These are phyloP conservation scores for Sphaeramia orbicularis DNA, from an alignment of 2,797 vertebrate genomes.

Conservation along the genomic window DNA sequence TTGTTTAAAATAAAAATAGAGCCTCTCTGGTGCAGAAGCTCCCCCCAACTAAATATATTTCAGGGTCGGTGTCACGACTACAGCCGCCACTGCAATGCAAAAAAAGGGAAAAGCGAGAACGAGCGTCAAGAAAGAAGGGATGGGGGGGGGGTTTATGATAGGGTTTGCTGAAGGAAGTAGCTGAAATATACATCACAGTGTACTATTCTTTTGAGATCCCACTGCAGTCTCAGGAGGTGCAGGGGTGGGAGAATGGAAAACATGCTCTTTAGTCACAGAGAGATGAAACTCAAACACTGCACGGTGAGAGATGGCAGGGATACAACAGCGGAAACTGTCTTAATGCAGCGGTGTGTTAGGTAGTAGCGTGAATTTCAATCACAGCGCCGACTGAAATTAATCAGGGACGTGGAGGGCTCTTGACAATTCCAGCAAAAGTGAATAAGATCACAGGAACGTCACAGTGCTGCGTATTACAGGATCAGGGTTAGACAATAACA, in stretches of 20 bases:
- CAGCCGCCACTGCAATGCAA: slow-evolving; percentile 41
- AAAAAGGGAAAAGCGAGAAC: slow-evolving; percentile 14
- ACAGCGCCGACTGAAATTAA: slow-evolving; percentile 58
- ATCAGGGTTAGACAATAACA: slow-evolving; percentile 65
- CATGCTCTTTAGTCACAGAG: slow-evolving; percentile 75
- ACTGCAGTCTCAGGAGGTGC: slow-evolving; percentile 66
- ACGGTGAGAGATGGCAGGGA: slow-evolving; percentile 43
- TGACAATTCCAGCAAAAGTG: slow-evolving; percentile 57
- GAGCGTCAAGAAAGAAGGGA: slow-evolving; percentile 3
- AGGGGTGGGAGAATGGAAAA: slow-evolving; percentile 72
- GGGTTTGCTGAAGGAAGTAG: slow-evolving; percentile 64
- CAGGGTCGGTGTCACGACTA: slow-evolving; percentile 60
- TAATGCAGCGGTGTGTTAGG: slow-evolving; percentile 46
- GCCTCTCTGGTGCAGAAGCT: slow-evolving; percentile 16
- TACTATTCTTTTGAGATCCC: slow-evolving; percentile 65
- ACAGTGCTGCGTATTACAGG: slow-evolving; percentile 61
- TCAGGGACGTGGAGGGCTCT: slow-evolving; percentile 65
- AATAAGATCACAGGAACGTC: slow-evolving; percentile 62
- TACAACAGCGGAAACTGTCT: slow-evolving; percentile 68
- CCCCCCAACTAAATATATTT: slow-evolving; percentile 45
- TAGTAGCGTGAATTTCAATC: slow-evolving; percentile 67
- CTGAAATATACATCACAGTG: slow-evolving; percentile 83
- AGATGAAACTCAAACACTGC: slow-evolving; percentile 71
- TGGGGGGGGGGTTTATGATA: slow-evolving; percentile 25
- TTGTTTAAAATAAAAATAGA: slow-evolving; percentile 49